phyloP scores from a whole-genome alignment of 2,113 vertebrate genomes.

The Eublepharis macularius region DNA sequence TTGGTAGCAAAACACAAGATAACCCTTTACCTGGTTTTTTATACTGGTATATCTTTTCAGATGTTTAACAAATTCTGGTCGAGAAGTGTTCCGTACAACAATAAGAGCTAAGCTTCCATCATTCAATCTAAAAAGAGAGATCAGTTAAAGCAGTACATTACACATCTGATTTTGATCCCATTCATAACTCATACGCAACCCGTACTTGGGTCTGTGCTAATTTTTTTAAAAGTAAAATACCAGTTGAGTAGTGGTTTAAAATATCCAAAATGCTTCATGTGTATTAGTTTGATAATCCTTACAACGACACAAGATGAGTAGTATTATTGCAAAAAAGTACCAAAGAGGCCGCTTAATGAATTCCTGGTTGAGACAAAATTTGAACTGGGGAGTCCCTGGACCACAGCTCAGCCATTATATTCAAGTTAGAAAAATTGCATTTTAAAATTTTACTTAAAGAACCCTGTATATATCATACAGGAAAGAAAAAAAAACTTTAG shows the following conservation, averaged over 20 bases:
- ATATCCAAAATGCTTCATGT: not conserved
- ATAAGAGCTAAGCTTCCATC: conserved; percentile 91
- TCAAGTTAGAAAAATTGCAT: too few species aligned
- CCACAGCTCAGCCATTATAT: not conserved
- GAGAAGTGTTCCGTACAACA: conserved; percentile 85
- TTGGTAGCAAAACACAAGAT: conserved; percentile 47
- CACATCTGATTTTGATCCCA: not conserved
- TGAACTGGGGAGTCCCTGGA: not conserved
- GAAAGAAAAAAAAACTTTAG: too few species aligned
- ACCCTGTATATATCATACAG: too few species aligned
- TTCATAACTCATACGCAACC: not conserved
- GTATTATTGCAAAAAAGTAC: not conserved
- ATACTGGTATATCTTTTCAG: conserved; percentile 85
- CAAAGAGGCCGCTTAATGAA: not conserved
- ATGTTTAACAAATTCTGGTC: conserved; percentile 93
- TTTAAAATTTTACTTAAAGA: too few species aligned
- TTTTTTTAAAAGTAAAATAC: not conserved
- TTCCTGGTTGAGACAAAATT: not conserved
- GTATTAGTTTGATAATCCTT: not conserved
- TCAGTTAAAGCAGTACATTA: conserved; percentile 17
- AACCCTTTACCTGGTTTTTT: conserved; percentile 78
- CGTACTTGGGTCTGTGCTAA: not conserved
- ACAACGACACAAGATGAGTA: not conserved
- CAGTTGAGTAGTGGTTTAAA: not conserved
- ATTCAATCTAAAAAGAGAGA: conserved; percentile 80